Conservation (phyloP, 30 jellyfish, hydroid and myxozoan genomes). For the Pseudorhiza aurosa region DNA sequence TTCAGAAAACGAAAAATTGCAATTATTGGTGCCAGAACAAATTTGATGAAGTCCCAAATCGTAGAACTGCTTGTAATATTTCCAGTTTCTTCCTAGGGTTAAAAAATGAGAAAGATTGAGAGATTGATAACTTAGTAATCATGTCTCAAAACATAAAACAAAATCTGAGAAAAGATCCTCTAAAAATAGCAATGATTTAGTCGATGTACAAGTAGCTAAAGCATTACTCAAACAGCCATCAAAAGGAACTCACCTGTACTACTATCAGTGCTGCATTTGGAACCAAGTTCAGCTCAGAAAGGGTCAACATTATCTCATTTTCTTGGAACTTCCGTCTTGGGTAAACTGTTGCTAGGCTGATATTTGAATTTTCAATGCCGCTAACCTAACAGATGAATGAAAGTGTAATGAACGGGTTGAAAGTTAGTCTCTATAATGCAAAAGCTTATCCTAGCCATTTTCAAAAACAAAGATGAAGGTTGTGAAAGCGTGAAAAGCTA, state of each 20-base stretch:
- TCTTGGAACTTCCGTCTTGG: constrained; percentile 78
- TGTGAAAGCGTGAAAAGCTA: no score
- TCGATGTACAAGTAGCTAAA: no score
- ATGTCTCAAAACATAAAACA: no score
- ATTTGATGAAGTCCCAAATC: constrained; percentile 41
- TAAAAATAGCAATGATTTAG: no score
- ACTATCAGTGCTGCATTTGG: constrained; percentile 90
- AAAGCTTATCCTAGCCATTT: no score
- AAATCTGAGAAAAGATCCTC: no score
- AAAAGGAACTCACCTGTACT: constrained; percentile 37
- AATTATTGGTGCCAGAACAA: constrained; percentile 42
- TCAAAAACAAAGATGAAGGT: no score
- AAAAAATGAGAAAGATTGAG: not conserved
- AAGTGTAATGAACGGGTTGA: no score
- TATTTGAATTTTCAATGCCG: constrained; percentile 1
- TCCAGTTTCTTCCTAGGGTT: constrained; percentile 5
- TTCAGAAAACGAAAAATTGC: constrained; percentile 28
- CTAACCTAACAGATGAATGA: constrained; percentile 61
- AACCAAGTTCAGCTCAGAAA: constrained; percentile 68
- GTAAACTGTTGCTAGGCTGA: constrained; percentile 78
- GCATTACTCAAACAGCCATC: no score
- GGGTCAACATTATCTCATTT: constrained; percentile 35
- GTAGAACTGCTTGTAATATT: not conserved
- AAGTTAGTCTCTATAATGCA: no score
- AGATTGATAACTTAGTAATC: not conserved